Conservation (phyloP, 2,797 vertebrate genomes). For the Tenualosa ilisha region DNA sequence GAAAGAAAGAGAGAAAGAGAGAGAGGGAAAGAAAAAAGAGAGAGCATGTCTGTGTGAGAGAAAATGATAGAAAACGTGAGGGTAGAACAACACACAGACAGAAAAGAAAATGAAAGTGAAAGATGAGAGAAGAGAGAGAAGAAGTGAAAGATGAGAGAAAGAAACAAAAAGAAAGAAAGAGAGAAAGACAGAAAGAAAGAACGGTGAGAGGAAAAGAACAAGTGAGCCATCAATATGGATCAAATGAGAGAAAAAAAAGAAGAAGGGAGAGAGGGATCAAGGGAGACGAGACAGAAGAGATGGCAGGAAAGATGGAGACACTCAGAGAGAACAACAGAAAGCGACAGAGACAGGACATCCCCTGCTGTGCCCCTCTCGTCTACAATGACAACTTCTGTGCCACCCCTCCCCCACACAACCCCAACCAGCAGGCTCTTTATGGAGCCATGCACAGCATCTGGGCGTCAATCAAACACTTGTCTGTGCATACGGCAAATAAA, state of each 20-base stretch:
- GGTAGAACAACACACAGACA: background rate
- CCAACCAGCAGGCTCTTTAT: constrained; percentile 33
- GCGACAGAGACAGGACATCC: constrained; percentile 9
- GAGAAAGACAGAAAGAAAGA: background rate
- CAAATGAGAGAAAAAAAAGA: background rate
- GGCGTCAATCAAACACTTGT: constrained; percentile 45
- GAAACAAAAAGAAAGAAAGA: background rate
- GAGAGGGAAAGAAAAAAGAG: background rate
- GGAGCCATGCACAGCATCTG: constrained; percentile 40
- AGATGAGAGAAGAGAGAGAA: no score
- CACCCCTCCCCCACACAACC: constrained; percentile 40
- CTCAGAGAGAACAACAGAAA: background rate
- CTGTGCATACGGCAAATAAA: constrained; percentile 26
- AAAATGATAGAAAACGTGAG: background rate
- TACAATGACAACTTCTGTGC: constrained; percentile 22
- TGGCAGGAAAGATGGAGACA: background rate
- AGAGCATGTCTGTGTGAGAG: background rate
- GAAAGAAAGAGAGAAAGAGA: background rate
- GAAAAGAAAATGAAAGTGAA: background rate
- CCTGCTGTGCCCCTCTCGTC: constrained; percentile 18
- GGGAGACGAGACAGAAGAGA: background rate
- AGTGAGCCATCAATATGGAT: background rate
- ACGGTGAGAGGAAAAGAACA: background rate
- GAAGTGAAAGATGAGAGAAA: background rate
- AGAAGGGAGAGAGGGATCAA: background rate